A percentile compares a stretch with the other conserved stretches of the same genome.
These are phyloP conservation scores for Oncorhynchus kisutch DNA, from an alignment of 2,113 vertebrate genomes.

Conservation along the genomic window DNA sequence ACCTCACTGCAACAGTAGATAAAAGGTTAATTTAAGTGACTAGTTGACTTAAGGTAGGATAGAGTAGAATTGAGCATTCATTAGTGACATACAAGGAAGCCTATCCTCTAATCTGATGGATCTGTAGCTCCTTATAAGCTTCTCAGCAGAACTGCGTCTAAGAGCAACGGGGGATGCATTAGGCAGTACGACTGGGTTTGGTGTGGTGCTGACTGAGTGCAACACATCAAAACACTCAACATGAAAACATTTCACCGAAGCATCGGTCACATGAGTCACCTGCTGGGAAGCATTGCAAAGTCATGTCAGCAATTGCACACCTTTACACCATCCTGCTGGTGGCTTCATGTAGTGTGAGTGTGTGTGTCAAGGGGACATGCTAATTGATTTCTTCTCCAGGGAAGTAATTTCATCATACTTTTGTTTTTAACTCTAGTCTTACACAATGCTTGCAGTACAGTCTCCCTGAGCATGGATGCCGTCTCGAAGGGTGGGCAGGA, in stretches of 20 bases:
- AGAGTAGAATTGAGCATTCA: too few relatives aligned
- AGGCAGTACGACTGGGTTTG: not conserved
- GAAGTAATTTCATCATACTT: conserved; percentile 75
- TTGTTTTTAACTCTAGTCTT: conserved; percentile 70
- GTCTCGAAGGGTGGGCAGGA: conserved; percentile 17
- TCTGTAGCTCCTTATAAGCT: too few relatives aligned
- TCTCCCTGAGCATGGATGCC: conserved; percentile 32
- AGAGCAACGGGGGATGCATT: not conserved
- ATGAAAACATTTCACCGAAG: not conserved
- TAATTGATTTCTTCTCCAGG: conserved; percentile 74
- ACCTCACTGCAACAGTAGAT: too few relatives aligned
- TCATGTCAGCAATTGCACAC: conserved; percentile 53
- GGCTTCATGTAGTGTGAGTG: not conserved
- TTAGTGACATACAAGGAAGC: too few relatives aligned
- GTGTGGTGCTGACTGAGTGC: not conserved
- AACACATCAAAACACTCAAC: not conserved
- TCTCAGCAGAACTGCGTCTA: too few relatives aligned
- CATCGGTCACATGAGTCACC: conserved; percentile 3
- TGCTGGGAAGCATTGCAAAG: conserved; percentile 34
- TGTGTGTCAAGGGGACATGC: conserved; percentile 26
- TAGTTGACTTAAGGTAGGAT: too few relatives aligned
- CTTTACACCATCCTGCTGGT: conserved; percentile 56
- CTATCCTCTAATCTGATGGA: too few relatives aligned
- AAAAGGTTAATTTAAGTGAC: too few relatives aligned
- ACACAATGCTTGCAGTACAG: conserved; percentile 56